phyloP scores from a whole-genome alignment of 1,140 invertebrate species.

The Drosophila pallidifrons region DNA sequence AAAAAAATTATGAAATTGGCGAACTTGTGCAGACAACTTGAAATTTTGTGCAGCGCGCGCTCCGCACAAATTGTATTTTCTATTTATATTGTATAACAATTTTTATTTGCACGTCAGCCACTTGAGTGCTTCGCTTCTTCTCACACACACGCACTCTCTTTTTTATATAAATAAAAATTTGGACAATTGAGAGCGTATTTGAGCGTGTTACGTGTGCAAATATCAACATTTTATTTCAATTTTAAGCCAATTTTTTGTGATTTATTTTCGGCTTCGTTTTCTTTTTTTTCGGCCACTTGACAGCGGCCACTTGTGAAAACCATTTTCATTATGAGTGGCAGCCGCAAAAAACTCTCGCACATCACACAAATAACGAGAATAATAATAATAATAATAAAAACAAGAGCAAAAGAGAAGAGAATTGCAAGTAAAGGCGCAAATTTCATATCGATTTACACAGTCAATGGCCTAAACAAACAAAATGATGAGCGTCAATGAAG shows the following conservation, averaged over 20 bases:
- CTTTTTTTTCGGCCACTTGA: constrained; percentile 23
- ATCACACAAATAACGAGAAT: constrained; percentile 3
- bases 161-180: constrained; percentile 61
- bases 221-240: constrained; percentile 76
- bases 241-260: constrained; percentile 57
- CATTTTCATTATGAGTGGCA: constrained; percentile 79
- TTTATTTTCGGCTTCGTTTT: constrained; percentile 34
- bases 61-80: constrained; percentile 60
- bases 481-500: constrained; percentile 79
- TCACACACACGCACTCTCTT: not conserved
- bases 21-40: constrained; percentile 70
- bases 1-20: constrained; percentile 33
- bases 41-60: constrained; percentile 48
- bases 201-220: constrained; percentile 81
- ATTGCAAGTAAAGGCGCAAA: constrained; percentile 59
- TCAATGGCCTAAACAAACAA: constrained; percentile 79
- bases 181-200: constrained; percentile 82
- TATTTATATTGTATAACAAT: constrained; percentile 81
- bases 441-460: constrained; percentile 68
- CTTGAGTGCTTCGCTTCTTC: constrained; percentile 46
- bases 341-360: constrained; percentile 32
- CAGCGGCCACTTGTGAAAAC: constrained; percentile 69
- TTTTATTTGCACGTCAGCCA: constrained; percentile 72
- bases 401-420: constrained; percentile 46
- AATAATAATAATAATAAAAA: constrained; percentile 44